Evolutionary conservation across 2,797 vertebrate genomes (phyloP), one percentile per base, ranked within the genome.

Genomic region (Poliocrania exsul): DNA sequence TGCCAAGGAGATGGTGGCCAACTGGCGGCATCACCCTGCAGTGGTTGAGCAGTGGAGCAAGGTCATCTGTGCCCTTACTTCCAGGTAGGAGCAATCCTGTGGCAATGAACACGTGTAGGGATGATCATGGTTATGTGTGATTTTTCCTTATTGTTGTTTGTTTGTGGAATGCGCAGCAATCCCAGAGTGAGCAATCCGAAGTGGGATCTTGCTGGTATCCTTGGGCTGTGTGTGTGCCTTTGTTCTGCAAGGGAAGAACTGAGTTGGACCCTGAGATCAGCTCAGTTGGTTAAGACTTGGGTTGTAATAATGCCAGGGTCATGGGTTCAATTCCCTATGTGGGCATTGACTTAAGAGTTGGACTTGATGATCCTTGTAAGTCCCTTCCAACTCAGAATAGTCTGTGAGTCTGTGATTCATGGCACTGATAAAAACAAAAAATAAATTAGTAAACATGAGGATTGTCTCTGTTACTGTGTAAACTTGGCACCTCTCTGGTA

Each of bases 41-140:
- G 99, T 99, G 51, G 99, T 99, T 77, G 98, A 99, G 81, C 99
- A 99, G 95, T 99, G 99, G 99, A 99, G 98, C 97, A 98, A 98
- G 92, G 98, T 98, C 85, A 98, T 98, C 75, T 98, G 98, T 82
- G 98, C 98, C 16, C 98, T 99, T 28, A 99, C 99, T 13, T 99
- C 99, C 94, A 99, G 99, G 99, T 99, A 96, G 75, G 97, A 89
- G 67, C 56, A 69, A 61, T 37, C 11, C n/a, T 23, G 1, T 19
- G 20, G 53, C 14, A 49, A 50, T 62, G 42, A 51, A 49, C 5
- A 1, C 0, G 0, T 26, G 3, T 4, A 13, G 23, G 17, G 13
- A 9, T 38, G 19, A 15, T 66, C 3, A 2, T 3, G 4, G 29
- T 47, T 75, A 11, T 26, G 2, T 0, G 0, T 38, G 20, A 8